phyloP scores from a whole-genome alignment of 2,888 invertebrate genomes.

The Clunio marinus region DNA sequence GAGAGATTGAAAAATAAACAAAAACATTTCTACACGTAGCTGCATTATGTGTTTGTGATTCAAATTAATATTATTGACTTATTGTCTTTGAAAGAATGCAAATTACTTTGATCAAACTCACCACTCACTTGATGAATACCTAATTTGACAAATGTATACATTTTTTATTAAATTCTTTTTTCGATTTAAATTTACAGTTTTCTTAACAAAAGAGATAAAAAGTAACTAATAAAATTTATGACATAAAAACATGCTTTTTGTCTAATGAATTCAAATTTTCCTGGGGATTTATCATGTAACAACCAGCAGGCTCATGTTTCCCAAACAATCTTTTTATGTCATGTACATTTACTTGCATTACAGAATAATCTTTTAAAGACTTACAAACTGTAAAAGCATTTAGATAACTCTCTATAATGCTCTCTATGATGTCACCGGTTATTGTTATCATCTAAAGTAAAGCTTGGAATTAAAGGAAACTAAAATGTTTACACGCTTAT shows the following conservation, averaged over 20 bases:
- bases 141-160: background rate
- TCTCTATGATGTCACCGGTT: slow-evolving; percentile 18
- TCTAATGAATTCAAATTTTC: too few relatives aligned
- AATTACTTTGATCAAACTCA: background rate
- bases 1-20: background rate
- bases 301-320: too few relatives aligned
- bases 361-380: too few relatives aligned
- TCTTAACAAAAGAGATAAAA: too few relatives aligned
- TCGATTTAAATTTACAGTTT: background rate
- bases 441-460: background rate
- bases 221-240: too few relatives aligned
- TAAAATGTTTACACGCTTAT: slow-evolving; percentile 3
- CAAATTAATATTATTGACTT: background rate
- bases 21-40: slow-evolving; percentile 11
- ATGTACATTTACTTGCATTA: too few relatives aligned
- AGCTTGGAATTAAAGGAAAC: background rate
- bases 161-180: background rate
- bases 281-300: too few relatives aligned
- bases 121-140: background rate
- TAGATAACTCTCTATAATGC: too few relatives aligned
- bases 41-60: background rate
- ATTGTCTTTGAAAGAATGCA: slow-evolving; percentile 11
- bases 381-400: too few relatives aligned
- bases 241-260: too few relatives aligned
- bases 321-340: too few relatives aligned